Base-by-base conservation (phyloP, 2,113 vertebrate species). In the Pangasianodon gigas region DNA sequence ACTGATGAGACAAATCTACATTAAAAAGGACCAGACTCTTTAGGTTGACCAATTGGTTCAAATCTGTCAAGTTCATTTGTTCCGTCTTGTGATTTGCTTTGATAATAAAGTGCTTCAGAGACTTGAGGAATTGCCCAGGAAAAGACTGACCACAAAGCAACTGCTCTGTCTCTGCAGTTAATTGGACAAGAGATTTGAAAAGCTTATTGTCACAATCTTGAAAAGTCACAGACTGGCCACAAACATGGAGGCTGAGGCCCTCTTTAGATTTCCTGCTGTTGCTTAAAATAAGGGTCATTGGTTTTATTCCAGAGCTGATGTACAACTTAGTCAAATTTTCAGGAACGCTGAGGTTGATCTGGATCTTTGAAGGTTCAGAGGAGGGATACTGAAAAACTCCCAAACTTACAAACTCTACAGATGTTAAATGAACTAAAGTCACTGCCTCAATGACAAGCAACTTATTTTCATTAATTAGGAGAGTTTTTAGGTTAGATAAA, bases 1-100 rank as follows among this genome's bases (percentile, higher is more conserved):
- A 51, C 77, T 91, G 90, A 26, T 32, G 48, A 71, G 86, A 83
- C 48, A 91, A 88, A 87, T 91, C 87, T 5, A 91, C 29, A 24
- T 88, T 81, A 48, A 0, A 21, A 19, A 91, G 51, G 37, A 24
- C 21, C 41, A 91, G 79, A 71, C 60, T 88, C 51, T 84, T 71
- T n/a, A 91, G 75, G 69, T 86, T 62, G 21, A 88, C 83, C 32
- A 91, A 74, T 11, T 24, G 71, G 46, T 86, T 88, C 74, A 88
- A 67, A 41, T 80, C 51, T 26, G 90, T 85, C 26, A 91, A 58
- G 24, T 86, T 84, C 14, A 86, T 58, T 84, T 87, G 81, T 19
- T 21, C 2, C 0, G 60, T 58, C 5, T 62, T 88, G 21, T n/a
- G 48, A 16, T 4, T 29, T 52, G 83, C 58, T 11, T 4, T 51